phyloP scores from a whole-genome alignment of 1,140 invertebrate species.

The Temnothorax curvispinosus region DNA sequence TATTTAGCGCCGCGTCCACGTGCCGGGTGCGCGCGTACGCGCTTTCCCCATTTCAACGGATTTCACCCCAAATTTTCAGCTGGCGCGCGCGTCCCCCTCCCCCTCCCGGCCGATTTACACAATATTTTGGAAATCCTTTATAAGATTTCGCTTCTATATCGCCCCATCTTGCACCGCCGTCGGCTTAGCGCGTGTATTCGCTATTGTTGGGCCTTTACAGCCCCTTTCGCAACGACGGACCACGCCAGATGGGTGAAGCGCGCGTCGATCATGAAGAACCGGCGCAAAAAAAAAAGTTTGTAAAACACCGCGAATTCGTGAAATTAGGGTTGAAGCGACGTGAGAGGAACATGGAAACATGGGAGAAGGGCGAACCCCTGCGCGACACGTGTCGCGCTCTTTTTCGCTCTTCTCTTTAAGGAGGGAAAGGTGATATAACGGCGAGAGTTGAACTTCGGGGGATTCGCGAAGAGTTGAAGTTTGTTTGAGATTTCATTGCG shows the following conservation, averaged over 20 bases:
- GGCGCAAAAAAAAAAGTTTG: constrained; percentile 77
- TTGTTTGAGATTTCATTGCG: constrained; percentile 30
- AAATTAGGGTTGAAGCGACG: constrained; percentile 82
- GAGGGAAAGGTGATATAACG: background rate
- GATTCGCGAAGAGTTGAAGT: background rate
- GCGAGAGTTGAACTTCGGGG: background rate
- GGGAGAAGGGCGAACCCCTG: constrained; percentile 62
- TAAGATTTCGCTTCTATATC: constrained; percentile 72
- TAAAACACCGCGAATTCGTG: constrained; percentile 80
- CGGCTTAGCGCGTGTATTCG: constrained; percentile 67
- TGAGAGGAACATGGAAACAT: constrained; percentile 56
- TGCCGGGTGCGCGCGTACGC: constrained; percentile 65
- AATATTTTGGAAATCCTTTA: constrained; percentile 87
- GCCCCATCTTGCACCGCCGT: constrained; percentile 57
- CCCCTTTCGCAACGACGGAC: constrained; percentile 61
- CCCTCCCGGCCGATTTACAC: constrained; percentile 82
- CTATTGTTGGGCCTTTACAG: constrained; percentile 78
- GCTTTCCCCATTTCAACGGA: constrained; percentile 76
- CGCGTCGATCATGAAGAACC: constrained; percentile 53
- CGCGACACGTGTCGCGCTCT: constrained; percentile 54
- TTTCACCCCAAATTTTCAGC: constrained; percentile 85
- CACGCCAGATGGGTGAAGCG: constrained; percentile 82
- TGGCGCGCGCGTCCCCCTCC: constrained; percentile 61
- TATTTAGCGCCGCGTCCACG: constrained; percentile 78
- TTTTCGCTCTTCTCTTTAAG: constrained; percentile 16